phyloP scores from a whole-genome alignment of 2,888 invertebrate genomes.

The Smittia aterrima region DNA sequence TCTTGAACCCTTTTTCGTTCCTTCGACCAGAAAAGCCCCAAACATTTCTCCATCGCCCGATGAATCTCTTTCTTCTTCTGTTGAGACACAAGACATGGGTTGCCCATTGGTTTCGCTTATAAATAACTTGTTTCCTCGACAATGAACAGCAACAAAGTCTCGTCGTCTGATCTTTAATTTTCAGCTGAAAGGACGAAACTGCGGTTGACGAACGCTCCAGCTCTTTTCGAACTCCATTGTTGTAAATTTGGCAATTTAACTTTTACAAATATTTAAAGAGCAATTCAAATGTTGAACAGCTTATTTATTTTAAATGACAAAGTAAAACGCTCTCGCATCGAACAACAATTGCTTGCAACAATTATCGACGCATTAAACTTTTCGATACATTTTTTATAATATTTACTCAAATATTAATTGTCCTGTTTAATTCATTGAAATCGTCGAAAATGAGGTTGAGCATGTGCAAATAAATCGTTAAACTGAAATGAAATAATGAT shows the following conservation, averaged over 20 bases:
- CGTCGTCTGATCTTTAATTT: too few species aligned
- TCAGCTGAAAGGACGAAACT: too few species aligned
- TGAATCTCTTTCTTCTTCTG: not conserved
- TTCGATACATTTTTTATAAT: not conserved
- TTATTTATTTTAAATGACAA: not conserved
- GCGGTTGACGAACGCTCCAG: too few species aligned
- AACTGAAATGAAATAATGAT: too few species aligned
- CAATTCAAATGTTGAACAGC: not conserved
- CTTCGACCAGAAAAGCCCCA: not conserved
- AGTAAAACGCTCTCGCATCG: not conserved
- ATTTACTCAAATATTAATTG: not conserved
- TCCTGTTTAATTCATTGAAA: not conserved
- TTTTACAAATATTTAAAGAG: too few species aligned
- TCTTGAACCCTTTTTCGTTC: not conserved
- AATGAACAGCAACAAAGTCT: not conserved
- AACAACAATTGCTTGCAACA: not conserved
- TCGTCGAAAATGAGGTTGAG: too few species aligned
- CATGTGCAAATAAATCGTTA: too few species aligned
- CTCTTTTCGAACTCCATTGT: too few species aligned
- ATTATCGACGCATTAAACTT: slow-evolving; percentile 12
- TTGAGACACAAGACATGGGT: not conserved
- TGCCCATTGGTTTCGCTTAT: not conserved
- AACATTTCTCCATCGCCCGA: not conserved
- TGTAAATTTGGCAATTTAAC: too few species aligned
- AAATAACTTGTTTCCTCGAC: slow-evolving; percentile 12